Base-by-base conservation (phyloP, 2,113 vertebrate genomes). In the Diglossa brunneiventris region DNA sequence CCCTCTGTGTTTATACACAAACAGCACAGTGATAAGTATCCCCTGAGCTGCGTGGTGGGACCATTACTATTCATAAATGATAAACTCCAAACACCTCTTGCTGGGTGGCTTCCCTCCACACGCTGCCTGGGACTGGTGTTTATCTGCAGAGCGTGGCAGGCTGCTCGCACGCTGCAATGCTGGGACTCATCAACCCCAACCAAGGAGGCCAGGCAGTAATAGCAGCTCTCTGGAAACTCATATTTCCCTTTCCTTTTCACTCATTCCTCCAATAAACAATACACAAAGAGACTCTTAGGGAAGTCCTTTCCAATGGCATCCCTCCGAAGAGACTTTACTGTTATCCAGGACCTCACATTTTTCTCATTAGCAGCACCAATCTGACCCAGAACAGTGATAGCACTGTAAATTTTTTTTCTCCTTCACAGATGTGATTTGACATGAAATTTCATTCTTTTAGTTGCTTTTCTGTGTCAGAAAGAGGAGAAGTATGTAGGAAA, bases 11-110 rank as follows among this genome's bases (percentile, higher is more conserved):
- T 92, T 97, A 70, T 37, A 94, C 73, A 84, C 94, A 82, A 96
- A 88, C 72, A 90, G 31, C 47, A 80, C 72, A 62, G 81, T 1
- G 46, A 85, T 92, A 91, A 95, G 78, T 70, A 47, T 94, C 96
- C 31, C 18, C 31, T 83, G 82, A 94, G 89, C 84, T 95, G 64
- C 13, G 14, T 74, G 68, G 61, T 61, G 33, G 52, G 67, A 14
- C 72, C 81, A 92, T 96, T 92, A 44, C 89, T 94, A 84, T 94
- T 96, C 91, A 90, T 46, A 95, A 94, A 90, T 64, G 78, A 95
- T 94, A 96, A 91, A 92, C 77, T 81, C 69, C 53, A 68, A 93
- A 11, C 81, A 73, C 44, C 68, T 74, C 93, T 94, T 56, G 61
- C 94, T 92, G 92, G 81, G 87, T 87, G 92, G 78, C 81, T 95